Evolutionary conservation across 2,113 vertebrate genomes (phyloP).

Genomic region (Pampusana beccarii): DNA sequence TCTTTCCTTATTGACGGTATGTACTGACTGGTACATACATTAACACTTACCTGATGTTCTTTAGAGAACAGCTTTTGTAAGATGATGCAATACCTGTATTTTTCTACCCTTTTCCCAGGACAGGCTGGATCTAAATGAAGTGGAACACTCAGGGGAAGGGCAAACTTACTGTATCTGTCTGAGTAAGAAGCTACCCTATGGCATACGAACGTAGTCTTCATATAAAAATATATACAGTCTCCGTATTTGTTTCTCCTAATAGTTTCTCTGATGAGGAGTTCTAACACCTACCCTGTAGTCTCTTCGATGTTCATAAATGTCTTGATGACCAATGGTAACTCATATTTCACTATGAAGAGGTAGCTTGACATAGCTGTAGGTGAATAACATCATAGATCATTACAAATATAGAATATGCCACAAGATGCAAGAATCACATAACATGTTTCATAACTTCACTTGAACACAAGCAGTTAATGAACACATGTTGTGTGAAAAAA

Average conservation of each 20-base stretch:
- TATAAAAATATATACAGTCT: conserved; percentile 49
- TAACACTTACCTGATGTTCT: conserved; percentile 59
- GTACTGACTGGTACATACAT: background rate
- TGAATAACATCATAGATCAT: conserved; percentile 77
- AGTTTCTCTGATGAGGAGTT: conserved; percentile 71
- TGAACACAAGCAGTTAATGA: conserved; percentile 63
- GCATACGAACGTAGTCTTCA: conserved; percentile 50
- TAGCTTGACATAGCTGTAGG: conserved; percentile 98
- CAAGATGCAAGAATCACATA: conserved; percentile 68
- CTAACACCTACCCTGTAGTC: conserved; percentile 83
- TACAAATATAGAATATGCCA: conserved; percentile 75
- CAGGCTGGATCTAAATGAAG: conserved; percentile 37
- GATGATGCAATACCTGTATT: background rate
- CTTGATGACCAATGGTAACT: conserved; percentile 94
- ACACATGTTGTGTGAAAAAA: conserved; percentile 65
- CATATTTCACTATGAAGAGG: conserved; percentile 99
- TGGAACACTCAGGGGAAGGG: conserved; percentile 26
- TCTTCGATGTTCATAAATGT: conserved; percentile 82
- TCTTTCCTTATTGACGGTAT: background rate
- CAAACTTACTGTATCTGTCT: conserved; percentile 60
- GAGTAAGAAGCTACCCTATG: conserved; percentile 55
- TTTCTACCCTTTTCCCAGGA: conserved; percentile 50
- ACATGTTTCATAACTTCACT: conserved; percentile 65
- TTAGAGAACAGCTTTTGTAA: conserved; percentile 22
- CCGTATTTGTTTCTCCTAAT: conserved; percentile 55